Base-by-base conservation (phyloP, 2,888 invertebrate species). In the Cerceris ruficornis region DNA sequence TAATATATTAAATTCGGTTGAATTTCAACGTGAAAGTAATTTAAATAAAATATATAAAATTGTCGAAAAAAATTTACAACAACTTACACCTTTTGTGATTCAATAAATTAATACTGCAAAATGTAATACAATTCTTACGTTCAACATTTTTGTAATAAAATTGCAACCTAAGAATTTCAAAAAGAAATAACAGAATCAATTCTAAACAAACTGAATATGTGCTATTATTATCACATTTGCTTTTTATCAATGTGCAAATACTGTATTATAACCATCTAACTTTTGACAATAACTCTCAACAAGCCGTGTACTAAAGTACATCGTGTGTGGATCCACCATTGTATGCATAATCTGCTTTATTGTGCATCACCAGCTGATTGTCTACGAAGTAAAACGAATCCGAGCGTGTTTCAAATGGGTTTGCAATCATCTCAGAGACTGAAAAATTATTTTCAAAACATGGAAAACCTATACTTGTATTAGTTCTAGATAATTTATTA, bases 371-470 rank as follows among this genome's bases (percentile, higher is more conserved):
- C 75, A 99, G 95, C 89, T 95, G 95, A 92, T 98, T 97, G 93
- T 99, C 98, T 77, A 99, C 99, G 93, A 99, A 99, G 93, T 99
- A 99, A 94, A 99, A 99, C 90, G 98, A 98, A 93, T 99, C 99
- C 0, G 99, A 99, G 86, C 98, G 96, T 9, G 99, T 99, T 93
- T 99, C 98, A 92, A 98, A 99, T 15, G 99, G 99, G 90, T 96
- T 95, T 49, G 96, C 95, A 88, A 99, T 98, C 99, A 99, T 99
- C 93, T 99, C 98, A 84, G 97, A 95, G 90, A 98, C 99, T 98
- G 94, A 80, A 96, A 95, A 62, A 50, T 69, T 43, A 67, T 59
- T 57, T 58, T 66, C 58, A 64, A 39, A 39, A 43, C 49, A 17
- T 61, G 4, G n/a, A 55, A 66, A 39, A 60, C 4, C 1, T 28